Percentiles rank a stretch among this genome's conserved stretches.
Evolutionary conservation across 92 coral and sea anemone genomes (phyloP).

Genomic region (Umimayanthus chanpuru): DNA sequence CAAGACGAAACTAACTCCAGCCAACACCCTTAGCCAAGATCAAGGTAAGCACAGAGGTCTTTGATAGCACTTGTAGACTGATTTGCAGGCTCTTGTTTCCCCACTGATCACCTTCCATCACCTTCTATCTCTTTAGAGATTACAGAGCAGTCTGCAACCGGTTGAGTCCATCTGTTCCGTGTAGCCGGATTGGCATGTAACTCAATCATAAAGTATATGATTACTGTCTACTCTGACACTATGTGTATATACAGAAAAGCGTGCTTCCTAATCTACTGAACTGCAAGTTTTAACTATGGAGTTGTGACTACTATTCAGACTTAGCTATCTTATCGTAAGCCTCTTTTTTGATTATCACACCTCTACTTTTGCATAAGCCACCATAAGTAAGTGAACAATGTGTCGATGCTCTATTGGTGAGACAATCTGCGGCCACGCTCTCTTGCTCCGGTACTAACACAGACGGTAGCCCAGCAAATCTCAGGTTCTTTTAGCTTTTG

Average conservation of each 20-base stretch:
- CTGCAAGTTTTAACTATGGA: background rate
- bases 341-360: too few species aligned
- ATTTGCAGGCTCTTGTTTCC: too few species aligned
- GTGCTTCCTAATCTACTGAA: background rate
- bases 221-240: background rate
- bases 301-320: background rate
- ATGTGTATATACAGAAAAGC: too few species aligned
- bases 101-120: background rate
- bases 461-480: background rate
- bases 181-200: background rate
- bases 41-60: background rate
- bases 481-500: background rate
- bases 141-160: background rate
- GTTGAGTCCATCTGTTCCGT: background rate
- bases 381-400: background rate
- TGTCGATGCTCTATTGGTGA: background rate
- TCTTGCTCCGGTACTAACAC: background rate
- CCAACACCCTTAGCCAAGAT: background rate
- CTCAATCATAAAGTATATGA: background rate
- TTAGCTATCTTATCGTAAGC: background rate
- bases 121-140: background rate
- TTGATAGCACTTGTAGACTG: background rate
- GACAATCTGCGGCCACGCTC: background rate
- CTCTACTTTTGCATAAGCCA: too few species aligned
- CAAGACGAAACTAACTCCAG: background rate